Evolutionary conservation across 2,888 invertebrate genomes (phyloP).

Genomic region (Agonopterix alstromeriana): DNA sequence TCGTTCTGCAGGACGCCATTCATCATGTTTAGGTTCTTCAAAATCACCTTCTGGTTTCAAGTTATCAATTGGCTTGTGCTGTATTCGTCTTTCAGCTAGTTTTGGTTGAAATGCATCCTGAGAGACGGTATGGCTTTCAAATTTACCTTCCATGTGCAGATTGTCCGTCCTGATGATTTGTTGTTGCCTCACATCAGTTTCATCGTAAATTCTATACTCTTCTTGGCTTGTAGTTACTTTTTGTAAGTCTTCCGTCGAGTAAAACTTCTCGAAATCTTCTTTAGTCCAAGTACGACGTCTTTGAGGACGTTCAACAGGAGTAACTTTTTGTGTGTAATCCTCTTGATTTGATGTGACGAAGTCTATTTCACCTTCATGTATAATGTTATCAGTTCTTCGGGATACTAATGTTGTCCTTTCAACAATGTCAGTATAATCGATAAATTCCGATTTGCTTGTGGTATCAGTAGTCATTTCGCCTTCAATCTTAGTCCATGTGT

Average conservation of each 20-base stretch:
- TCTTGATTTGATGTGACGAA: slow-evolving; percentile 80
- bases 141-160: slow-evolving; percentile 67
- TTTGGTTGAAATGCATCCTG: slow-evolving; percentile 52
- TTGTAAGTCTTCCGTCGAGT: slow-evolving; percentile 74
- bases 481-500: slow-evolving; percentile 87
- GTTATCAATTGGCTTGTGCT: slow-evolving; percentile 77
- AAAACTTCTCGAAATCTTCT: slow-evolving; percentile 83
- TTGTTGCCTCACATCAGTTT: slow-evolving; percentile 67
- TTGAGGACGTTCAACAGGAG: slow-evolving; percentile 74
- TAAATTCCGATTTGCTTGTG: slow-evolving; percentile 80
- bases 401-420: slow-evolving; percentile 78
- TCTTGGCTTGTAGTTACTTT: slow-evolving; percentile 81
- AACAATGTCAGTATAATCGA: slow-evolving; percentile 76
- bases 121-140: slow-evolving; percentile 62
- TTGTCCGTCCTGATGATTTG: slow-evolving; percentile 66
- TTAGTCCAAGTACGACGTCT: slow-evolving; percentile 83
- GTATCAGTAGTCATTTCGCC: slow-evolving; percentile 84
- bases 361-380: slow-evolving; percentile 81
- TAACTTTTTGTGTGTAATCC: slow-evolving; percentile 78
- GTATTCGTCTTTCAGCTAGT: slow-evolving; percentile 60
- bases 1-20: slow-evolving; percentile 57
- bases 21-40: slow-evolving; percentile 52
- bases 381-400: slow-evolving; percentile 80
- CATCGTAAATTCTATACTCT: slow-evolving; percentile 79
- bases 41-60: slow-evolving; percentile 77